Evolutionary conservation across 2,113 vertebrate genomes (phyloP).

Genomic region (Lucifuga dentata): DNA sequence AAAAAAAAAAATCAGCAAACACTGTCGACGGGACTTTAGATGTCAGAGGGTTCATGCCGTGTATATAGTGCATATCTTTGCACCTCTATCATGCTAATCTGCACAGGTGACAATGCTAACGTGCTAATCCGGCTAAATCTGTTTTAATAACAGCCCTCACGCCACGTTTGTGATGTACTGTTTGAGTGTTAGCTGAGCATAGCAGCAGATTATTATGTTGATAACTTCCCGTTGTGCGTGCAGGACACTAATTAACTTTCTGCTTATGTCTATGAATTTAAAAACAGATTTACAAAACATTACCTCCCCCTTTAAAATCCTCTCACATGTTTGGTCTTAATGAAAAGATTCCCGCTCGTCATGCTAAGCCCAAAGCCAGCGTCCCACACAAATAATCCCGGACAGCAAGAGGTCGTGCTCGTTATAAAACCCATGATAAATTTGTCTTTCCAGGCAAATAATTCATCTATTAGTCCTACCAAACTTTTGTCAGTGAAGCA

Average conservation of each 20-base stretch:
- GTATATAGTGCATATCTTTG: not conserved
- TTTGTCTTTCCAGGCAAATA: constrained; percentile 45
- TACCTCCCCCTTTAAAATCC: constrained; percentile 28
- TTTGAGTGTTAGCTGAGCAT: constrained; percentile 3
- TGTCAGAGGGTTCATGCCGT: not conserved
- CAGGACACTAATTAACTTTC: constrained; percentile 22
- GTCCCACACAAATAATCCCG: constrained; percentile 39
- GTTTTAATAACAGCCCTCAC: constrained; percentile 53
- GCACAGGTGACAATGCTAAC: constrained; percentile 43
- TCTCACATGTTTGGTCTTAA: constrained; percentile 48
- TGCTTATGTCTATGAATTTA: constrained; percentile 31
- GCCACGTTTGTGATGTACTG: constrained; percentile 20
- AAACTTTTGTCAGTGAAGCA: constrained; percentile 49
- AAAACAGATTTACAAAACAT: constrained; percentile 36
- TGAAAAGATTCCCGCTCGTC: constrained; percentile 30
- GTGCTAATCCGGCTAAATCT: constrained; percentile 68
- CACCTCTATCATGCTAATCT: constrained; percentile 52
- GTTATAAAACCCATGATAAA: constrained; percentile 55
- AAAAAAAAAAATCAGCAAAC: no score
- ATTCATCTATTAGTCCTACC: constrained; percentile 57
- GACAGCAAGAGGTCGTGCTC: constrained; percentile 28
- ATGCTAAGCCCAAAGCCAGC: constrained; percentile 6
- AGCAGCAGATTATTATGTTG: constrained; percentile 7
- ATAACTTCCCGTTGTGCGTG: constrained; percentile 38
- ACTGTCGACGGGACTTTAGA: no score